A percentile compares a stretch with the other conserved stretches of the same genome.
These are phyloP conservation scores for Torymus tubicola DNA, from an alignment of 2,888 invertebrate genomes.

Conservation along the genomic window DNA sequence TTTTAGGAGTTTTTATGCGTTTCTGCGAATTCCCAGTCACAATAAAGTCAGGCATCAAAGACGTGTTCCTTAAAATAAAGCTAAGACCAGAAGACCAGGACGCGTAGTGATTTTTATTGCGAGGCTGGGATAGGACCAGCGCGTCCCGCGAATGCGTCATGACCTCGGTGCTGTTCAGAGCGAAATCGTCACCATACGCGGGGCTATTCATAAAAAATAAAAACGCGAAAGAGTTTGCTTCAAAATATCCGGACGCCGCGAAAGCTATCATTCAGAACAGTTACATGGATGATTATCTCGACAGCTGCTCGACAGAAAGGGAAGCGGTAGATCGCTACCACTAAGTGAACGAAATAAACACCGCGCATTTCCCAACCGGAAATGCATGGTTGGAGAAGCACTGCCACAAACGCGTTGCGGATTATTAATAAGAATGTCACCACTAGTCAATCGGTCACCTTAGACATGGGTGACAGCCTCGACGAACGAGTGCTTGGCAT, in stretches of 20 bases:
- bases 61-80: no score
- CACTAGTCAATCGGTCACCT: no score
- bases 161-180: constrained; percentile 16
- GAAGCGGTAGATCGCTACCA: neutral
- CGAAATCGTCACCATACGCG: constrained; percentile 26
- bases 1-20: constrained; percentile 29
- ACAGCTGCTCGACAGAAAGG: neutral
- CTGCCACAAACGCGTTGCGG: no score
- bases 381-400: no score
- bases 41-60: constrained; percentile 21
- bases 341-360: no score
- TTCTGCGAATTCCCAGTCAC: constrained; percentile 23
- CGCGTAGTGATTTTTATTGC: neutral
- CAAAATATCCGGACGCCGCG: neutral
- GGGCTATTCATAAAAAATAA: constrained; percentile 38
- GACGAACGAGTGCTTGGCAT: no score
- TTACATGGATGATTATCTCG: no score
- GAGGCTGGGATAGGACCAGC: neutral
- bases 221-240: neutral
- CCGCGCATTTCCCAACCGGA: no score
- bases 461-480: no score
- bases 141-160: neutral
- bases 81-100: constrained; percentile 10
- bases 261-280: neutral
- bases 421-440: no score